Evolutionary conservation across 2,888 invertebrate genomes (phyloP), one percentile per base, ranked within the genome.

Genomic region (Autographa pulchrina): DNA sequence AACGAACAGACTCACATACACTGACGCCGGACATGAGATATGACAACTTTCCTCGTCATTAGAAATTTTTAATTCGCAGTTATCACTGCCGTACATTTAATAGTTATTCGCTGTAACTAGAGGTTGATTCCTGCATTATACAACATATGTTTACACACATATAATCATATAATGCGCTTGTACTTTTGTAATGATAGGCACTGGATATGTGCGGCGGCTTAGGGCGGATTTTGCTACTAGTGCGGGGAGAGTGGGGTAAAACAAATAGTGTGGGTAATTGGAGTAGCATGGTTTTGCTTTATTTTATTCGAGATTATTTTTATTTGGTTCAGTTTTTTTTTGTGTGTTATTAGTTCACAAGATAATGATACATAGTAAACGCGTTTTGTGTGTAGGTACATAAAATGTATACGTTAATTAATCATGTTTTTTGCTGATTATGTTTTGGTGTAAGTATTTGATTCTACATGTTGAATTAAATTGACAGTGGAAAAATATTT

Each of bases 151-250:
- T 64, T 61, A 68, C 89, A 90, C 85, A 90, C 90, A 92, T 94
- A 89, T 93, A 94, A 94, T 94, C 92, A 93, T 90, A 90, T 92
- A 92, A 92, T 93, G 91, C 83, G 90, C 90, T 89, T 91, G 90
- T 91, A 87, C 91, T 91, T 91, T 88, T 91, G 90, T 95, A 94
- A 94, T 94, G 92, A 94, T 92, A 94, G 90, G 83, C 83, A 80
- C 74, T 83, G 85, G 85, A 82, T 88, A 93, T 88, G 91, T 90
- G 91, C 89, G 85, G 82, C 89, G 82, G 91, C 89, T 91, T 85
- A 88, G 89, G 92, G 92, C 91, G 82, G 88, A 88, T 85, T 88
- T 82, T 83, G 85, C 89, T 88, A 82, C 86, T 81, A 75, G 73
- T 65, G 35, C 68, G 87, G 74, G 92, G 89, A 88, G 72, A 67